Percentiles rank a stretch among this genome's conserved stretches.
phyloP scores from a whole-genome alignment of 1,140 invertebrate species.

The Orussus abietinus region DNA sequence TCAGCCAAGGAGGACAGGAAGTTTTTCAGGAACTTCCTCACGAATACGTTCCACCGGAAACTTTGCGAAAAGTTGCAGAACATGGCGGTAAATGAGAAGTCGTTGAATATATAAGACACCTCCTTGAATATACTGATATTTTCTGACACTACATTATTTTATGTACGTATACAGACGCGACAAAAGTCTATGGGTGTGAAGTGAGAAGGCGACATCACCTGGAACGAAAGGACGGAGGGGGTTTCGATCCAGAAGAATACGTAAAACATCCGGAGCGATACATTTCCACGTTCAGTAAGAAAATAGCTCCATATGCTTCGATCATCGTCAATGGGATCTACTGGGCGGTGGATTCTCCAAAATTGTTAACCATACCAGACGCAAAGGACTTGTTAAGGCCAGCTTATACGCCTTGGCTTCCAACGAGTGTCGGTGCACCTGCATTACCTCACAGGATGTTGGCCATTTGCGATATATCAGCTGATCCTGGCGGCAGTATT shows the following conservation, averaged over 20 bases:
- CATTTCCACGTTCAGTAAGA: constrained; percentile 94
- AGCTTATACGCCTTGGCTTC: constrained; percentile 87
- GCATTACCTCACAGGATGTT: constrained; percentile 85
- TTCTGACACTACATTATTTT: neutral
- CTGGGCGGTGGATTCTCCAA: constrained; percentile 95
- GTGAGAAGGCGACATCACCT: constrained; percentile 90
- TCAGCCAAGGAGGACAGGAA: constrained; percentile 91
- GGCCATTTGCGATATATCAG: constrained; percentile 96
- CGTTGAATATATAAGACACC: neutral
- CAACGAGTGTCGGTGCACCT: constrained; percentile 79
- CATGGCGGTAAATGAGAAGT: constrained; percentile 94
- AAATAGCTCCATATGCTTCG: constrained; percentile 96
- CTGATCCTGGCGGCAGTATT: constrained; percentile 97
- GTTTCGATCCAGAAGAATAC: constrained; percentile 89
- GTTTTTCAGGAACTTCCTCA: constrained; percentile 96
- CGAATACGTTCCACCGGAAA: constrained; percentile 94
- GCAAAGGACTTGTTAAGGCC: constrained; percentile 91
- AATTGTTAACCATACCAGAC: constrained; percentile 94
- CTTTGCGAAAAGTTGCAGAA: constrained; percentile 91
- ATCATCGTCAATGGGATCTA: constrained; percentile 98
- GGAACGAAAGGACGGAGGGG: constrained; percentile 84
- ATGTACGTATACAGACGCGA: constrained; percentile 62
- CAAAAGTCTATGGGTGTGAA: constrained; percentile 93
- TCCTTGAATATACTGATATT: neutral
- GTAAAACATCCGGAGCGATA: constrained; percentile 90